Evolutionary conservation across 2,113 vertebrate species (phyloP).

Genomic region (Paracanthobrama guichenoti): DNA sequence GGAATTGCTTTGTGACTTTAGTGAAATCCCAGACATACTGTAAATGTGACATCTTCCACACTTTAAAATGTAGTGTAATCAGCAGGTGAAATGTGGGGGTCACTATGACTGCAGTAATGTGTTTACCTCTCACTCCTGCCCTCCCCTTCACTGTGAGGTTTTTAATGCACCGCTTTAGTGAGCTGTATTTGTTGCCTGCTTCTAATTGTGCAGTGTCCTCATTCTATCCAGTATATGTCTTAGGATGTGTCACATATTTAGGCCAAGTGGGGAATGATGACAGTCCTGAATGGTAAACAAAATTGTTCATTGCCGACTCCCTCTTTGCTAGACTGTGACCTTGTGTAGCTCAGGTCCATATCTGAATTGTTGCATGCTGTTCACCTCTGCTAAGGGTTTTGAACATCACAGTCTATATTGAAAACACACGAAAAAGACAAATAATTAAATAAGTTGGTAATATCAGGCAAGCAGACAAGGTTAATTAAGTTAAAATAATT

Average conservation of each 20-base stretch:
- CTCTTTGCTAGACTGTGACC: background rate
- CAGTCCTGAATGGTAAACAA: background rate
- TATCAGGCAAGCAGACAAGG: background rate
- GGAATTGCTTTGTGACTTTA: slow-evolving; percentile 12
- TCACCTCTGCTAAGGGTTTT: background rate
- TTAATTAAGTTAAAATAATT: background rate
- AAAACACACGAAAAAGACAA: background rate
- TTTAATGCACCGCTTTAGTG: background rate
- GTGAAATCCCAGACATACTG: background rate
- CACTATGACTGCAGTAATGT: background rate
- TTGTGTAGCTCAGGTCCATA: background rate
- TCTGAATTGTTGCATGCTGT: background rate
- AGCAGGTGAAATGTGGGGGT: slow-evolving; percentile 3
- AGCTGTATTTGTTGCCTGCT: background rate
- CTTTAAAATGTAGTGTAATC: slow-evolving; percentile 19
- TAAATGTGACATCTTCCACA: background rate
- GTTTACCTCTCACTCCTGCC: background rate
- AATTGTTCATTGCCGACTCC: background rate
- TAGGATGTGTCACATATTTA: slow-evolving; percentile 8
- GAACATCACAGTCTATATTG: background rate
- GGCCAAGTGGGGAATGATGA: slow-evolving; percentile 6
- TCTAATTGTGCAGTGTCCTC: slow-evolving; percentile 24
- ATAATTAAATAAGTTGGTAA: background rate
- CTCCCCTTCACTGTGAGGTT: background rate
- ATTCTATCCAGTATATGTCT: slow-evolving; percentile 9